These are phyloP conservation scores for Syngnathus scovelli DNA, from an alignment of 2,113 vertebrate genomes.

Conservation along the genomic window DNA sequence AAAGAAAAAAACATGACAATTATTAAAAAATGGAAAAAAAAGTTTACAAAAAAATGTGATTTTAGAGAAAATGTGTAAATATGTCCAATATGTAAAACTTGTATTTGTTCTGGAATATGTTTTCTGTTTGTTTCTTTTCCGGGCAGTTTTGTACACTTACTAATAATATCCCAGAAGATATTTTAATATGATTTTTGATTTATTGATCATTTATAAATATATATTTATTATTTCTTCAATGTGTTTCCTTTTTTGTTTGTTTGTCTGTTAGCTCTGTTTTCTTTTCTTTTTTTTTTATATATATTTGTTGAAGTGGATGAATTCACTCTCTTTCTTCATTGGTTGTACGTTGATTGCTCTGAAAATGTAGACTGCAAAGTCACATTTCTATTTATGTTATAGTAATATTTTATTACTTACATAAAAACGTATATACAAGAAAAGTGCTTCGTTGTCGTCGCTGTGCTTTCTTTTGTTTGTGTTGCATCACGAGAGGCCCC, in stretches of 20 bases:
- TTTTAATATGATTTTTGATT: conserved; percentile 91
- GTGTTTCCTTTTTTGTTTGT: conserved; percentile 77
- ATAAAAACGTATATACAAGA: conserved; percentile 98
- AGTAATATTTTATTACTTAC: conserved; percentile 99
- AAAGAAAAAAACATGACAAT: conserved; percentile 50
- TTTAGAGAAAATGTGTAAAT: conserved; percentile 87
- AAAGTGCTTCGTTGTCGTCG: conserved; percentile 87
- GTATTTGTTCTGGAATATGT: conserved; percentile 78
- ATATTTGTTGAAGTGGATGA: conserved; percentile 85
- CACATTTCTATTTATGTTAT: conserved; percentile 99
- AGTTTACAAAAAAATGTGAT: conserved; percentile 50
- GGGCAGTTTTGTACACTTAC: conserved; percentile 89
- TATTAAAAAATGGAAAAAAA: conserved; percentile 51
- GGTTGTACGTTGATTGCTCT: conserved; percentile 87
- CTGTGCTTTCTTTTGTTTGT: conserved; percentile 52
- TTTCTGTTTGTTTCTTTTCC: conserved; percentile 75
- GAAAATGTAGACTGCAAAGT: conserved; percentile 94
- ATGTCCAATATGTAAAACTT: conserved; percentile 91
- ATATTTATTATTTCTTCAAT: conserved; percentile 90
- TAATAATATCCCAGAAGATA: conserved; percentile 84
- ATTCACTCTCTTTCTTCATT: conserved; percentile 77
- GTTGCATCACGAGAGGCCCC: conserved; percentile 30
- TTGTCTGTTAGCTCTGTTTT: conserved; percentile 74
- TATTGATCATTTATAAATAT: conserved; percentile 80
- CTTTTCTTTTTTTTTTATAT: conserved; percentile 67